phyloP scores from a whole-genome alignment of 2,797 vertebrate genomes.

The Parauchenoglanis punctatus region DNA sequence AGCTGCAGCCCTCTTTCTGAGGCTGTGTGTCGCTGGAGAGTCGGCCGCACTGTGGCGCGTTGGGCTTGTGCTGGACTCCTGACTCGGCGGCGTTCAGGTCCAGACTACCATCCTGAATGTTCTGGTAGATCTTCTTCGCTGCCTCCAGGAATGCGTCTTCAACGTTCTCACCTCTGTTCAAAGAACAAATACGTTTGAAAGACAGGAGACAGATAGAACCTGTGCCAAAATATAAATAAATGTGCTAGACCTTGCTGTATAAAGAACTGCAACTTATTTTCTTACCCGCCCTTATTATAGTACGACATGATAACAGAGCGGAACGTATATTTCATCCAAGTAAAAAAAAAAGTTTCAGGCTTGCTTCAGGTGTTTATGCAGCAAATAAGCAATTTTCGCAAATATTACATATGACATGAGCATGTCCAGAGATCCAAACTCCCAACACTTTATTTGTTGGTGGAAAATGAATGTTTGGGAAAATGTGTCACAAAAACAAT shows the following conservation, averaged over 20 bases:
- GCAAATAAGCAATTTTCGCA: not conserved
- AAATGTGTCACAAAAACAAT: not conserved
- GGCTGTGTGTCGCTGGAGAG: conserved; percentile 91
- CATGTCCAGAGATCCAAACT: not conserved
- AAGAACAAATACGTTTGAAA: not conserved
- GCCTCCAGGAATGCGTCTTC: conserved; percentile 97
- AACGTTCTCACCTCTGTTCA: conserved; percentile 90
- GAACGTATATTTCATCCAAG: not conserved
- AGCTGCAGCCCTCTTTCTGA: conserved; percentile 93
- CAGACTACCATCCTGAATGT: conserved; percentile 96
- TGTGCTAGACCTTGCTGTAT: not conserved
- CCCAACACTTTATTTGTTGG: not conserved
- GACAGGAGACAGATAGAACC: not conserved
- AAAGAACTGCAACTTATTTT: not conserved
- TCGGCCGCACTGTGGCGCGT: conserved; percentile 88
- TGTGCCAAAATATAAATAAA: not conserved
- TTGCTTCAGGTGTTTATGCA: not conserved
- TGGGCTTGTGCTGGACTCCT: conserved; percentile 95
- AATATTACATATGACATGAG: not conserved
- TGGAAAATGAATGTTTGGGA: too few species aligned
- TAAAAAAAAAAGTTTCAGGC: not conserved
- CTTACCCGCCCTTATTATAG: not conserved
- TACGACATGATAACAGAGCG: not conserved
- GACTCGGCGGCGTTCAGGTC: conserved; percentile 96
- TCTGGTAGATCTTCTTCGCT: conserved; percentile 98